Evolutionary conservation across 1,140 invertebrate genomes (phyloP).

Genomic region (Chlorops oryzae): DNA sequence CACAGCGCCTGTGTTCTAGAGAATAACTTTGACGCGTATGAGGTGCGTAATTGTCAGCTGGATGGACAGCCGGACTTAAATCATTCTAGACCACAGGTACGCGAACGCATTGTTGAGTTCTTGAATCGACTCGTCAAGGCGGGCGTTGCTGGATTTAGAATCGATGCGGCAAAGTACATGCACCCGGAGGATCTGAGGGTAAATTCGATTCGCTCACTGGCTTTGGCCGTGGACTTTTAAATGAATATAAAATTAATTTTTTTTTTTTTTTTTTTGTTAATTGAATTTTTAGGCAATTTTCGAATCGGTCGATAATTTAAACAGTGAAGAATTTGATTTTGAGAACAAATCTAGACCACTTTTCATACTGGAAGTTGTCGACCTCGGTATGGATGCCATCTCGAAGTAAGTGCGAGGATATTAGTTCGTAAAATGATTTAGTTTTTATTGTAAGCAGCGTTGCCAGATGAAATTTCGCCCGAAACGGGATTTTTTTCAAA

Average conservation of each 20-base stretch:
- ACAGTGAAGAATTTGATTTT: conserved; percentile 55
- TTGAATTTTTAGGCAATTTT: conserved; percentile 51
- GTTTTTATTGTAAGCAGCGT: too few species aligned
- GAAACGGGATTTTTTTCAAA: too few species aligned
- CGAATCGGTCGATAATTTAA: conserved; percentile 56
- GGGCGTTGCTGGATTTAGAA: conserved; percentile 77
- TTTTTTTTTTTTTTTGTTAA: conserved; percentile 5
- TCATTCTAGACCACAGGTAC: conserved; percentile 59
- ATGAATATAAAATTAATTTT: too few species aligned
- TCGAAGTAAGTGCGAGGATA: conserved; percentile 19
- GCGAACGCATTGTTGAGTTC: conserved; percentile 60
- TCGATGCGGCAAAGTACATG: conserved; percentile 64
- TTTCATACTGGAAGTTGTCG: conserved; percentile 78
- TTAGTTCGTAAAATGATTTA: too few species aligned
- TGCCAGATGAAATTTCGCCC: too few species aligned
- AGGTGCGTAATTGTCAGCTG: conserved; percentile 68
- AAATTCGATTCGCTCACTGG: too few species aligned
- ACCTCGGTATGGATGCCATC: conserved; percentile 61
- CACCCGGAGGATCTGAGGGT: conserved; percentile 64
- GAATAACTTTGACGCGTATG: conserved; percentile 47
- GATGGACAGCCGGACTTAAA: conserved; percentile 69
- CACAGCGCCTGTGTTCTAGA: conserved; percentile 53
- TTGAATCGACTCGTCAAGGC: conserved; percentile 65
- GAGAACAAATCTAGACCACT: conserved; percentile 54
- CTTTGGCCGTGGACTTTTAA: too few species aligned